These are phyloP conservation scores for Coenonympha arcania DNA, from an alignment of 2,888 invertebrate species.

Conservation along the genomic window DNA sequence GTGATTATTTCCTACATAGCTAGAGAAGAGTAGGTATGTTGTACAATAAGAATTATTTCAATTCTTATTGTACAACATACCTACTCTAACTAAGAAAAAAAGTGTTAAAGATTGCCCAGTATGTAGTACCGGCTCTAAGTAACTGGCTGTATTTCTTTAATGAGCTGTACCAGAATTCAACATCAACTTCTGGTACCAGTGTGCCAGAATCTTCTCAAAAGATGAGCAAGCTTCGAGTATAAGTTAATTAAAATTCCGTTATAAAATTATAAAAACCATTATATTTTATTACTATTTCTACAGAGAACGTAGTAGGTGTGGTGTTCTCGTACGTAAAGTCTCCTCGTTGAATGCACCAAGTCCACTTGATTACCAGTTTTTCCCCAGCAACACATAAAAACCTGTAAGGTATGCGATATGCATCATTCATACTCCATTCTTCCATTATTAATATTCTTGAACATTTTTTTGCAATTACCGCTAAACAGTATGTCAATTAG, in stretches of 20 bases:
- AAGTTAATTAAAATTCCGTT: neutral
- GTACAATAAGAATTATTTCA: too few species aligned
- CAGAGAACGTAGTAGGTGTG: neutral
- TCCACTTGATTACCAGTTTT: slow-evolving; percentile 17
- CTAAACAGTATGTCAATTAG: slow-evolving; percentile 22
- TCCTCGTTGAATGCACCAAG: neutral
- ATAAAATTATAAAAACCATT: neutral
- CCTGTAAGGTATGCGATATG: slow-evolving; percentile 19
- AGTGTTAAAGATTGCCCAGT: neutral
- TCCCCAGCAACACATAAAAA: slow-evolving; percentile 16
- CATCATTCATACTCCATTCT: slow-evolving; percentile 20
- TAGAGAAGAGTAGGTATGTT: too few species aligned
- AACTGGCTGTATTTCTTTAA: neutral
- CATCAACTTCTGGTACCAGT: neutral
- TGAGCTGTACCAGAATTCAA: neutral
- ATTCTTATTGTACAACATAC: too few species aligned
- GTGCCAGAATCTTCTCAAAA: neutral
- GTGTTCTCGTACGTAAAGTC: neutral
- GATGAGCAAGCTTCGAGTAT: neutral
- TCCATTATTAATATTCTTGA: slow-evolving; percentile 23
- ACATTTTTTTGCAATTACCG: slow-evolving; percentile 25
- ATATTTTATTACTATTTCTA: neutral
- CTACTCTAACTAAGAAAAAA: too few species aligned
- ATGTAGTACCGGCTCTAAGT: neutral
- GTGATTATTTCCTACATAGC: too few species aligned